These are phyloP conservation scores for Caenorhabditis sulstoni DNA, from an alignment of 2,888 invertebrate genomes.

Conservation along the genomic window DNA sequence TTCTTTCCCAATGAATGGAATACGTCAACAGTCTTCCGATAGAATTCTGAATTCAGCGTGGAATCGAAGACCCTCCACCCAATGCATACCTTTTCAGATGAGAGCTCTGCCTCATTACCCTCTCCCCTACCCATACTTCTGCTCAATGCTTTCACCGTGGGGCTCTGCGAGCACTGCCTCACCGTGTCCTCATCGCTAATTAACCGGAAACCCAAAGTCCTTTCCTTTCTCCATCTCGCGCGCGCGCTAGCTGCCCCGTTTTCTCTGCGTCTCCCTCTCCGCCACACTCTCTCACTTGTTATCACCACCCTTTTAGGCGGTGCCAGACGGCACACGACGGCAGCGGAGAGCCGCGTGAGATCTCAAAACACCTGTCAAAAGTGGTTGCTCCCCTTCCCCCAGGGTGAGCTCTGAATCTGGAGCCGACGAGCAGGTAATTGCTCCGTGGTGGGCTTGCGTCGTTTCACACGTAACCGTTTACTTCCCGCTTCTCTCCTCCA, in stretches of 20 bases:
- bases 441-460: constrained; percentile 25
- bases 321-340: constrained; percentile 5
- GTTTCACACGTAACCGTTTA: constrained; percentile 46
- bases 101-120: constrained; percentile 9
- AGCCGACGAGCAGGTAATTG: constrained; percentile 31
- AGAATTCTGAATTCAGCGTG: no score
- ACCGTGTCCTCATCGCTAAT: constrained; percentile 30
- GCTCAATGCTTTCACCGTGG: background rate
- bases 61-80: no score
- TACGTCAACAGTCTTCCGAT: no score
- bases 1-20: no score
- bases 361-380: constrained; percentile 48
- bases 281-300: constrained; percentile 17
- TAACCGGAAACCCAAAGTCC: constrained; percentile 37
- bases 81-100: no score
- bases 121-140: background rate
- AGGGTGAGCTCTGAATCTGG: background rate
- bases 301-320: constrained; percentile 20
- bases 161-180: background rate
- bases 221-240: background rate
- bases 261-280: constrained; percentile 13
- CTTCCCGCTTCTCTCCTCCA: constrained; percentile 4
- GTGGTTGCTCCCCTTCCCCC: no score
- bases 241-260: background rate
- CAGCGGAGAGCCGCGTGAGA: no score